Base-by-base conservation (phyloP, 2,113 vertebrate genomes). In the Onychostoma macrolepis region DNA sequence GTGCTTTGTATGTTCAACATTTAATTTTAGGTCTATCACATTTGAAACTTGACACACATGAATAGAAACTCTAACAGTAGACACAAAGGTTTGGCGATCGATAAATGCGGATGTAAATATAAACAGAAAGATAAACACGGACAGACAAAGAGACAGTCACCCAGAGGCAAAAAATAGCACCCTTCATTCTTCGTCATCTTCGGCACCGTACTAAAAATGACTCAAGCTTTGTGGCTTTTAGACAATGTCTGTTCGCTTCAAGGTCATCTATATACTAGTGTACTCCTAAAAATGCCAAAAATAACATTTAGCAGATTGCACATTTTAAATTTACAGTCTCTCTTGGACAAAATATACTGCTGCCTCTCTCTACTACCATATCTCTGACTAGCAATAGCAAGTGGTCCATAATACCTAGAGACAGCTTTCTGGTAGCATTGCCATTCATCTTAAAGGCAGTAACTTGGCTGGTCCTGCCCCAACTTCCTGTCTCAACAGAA, bases 1-100 rank as follows among this genome's bases (percentile, higher is more conserved):
- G 91, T 76, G 71, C 71, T 63, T 82, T 90, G 91, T 87, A 13
- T 26, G 72, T 75, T 26, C 88, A 91, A 87, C 86, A 91, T 89
- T 91, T 91, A 90, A 92, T 91, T 88, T 89, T 78, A 36, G 11
- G 30, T 38, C 24, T 41, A 11, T 81, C 38, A 26, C 53, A 41
- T 81, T 19, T 81, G 38, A 65, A 65, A 43, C 24, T 11, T 26
- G 19, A 36, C 8, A 2, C 56, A 41, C 53, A 38, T 9, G n/a
- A 28, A 81, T 11, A 63, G 53, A 21, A 80, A 24, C 24, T 80
- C 12, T 26, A 81, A 45, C 38, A 81, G 43, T 45, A 15, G n/a
- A 45, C 36, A 45, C 9, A 28, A 65, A 65, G 58, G 61, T 43
- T 41, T 12, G 24, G 17, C 6, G 2, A 89, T 80, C 75, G 38